Conservation (phyloP, 1,140 invertebrate genomes). For the Brachionus paranguensis region DNA sequence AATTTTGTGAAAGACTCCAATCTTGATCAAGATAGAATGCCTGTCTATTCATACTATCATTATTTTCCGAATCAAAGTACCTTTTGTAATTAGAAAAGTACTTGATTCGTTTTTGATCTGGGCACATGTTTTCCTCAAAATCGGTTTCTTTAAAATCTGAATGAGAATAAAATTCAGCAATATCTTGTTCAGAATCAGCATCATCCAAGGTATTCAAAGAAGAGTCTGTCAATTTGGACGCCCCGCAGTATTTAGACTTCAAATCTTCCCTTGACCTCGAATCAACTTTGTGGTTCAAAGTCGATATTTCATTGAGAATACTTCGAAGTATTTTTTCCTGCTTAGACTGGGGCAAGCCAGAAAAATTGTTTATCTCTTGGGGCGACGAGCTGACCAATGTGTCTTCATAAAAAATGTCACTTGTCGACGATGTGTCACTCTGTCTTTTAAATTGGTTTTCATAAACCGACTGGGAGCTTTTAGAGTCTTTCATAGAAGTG, state of each 20-base stretch:
- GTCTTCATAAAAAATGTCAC: not conserved
- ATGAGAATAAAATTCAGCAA: not conserved
- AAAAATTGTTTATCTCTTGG: not conserved
- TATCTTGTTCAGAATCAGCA: not conserved
- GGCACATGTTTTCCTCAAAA: not conserved
- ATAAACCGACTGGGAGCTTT: not conserved
- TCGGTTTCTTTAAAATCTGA: not conserved
- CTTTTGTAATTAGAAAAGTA: not conserved
- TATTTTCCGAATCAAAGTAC: not conserved
- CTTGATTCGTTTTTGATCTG: not conserved
- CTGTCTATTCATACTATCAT: not conserved
- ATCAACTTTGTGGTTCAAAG: not conserved
- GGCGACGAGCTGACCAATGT: not conserved
- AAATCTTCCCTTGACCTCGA: not conserved
- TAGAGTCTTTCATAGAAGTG: not conserved
- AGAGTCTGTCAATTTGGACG: not conserved
- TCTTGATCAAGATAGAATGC: not conserved
- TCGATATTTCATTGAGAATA: not conserved
- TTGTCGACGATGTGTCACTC: not conserved
- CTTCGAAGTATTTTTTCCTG: conserved; percentile 8
- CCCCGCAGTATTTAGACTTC: not conserved
- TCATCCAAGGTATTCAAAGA: conserved; percentile 6
- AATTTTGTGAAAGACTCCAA: conserved; percentile 23
- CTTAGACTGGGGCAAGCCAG: not conserved
- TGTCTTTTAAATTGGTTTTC: not conserved